Evolutionary conservation across 1,140 invertebrate genomes (phyloP).

Genomic region (Cydia strobilella): DNA sequence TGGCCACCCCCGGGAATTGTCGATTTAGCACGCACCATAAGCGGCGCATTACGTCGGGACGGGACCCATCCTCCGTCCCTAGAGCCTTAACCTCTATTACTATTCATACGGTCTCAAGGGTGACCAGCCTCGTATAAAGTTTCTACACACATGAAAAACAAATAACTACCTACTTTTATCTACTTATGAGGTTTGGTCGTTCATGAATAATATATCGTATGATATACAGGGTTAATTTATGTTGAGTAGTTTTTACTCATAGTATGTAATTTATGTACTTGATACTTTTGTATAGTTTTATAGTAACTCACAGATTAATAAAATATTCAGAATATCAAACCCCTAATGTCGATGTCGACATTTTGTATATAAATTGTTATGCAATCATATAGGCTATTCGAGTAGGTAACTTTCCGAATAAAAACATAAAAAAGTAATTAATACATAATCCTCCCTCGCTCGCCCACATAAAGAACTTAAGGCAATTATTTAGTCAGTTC

Average conservation of each 20-base stretch:
- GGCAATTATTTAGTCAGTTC: conserved; percentile 52
- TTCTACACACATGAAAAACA: conserved; percentile 38
- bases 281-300: background rate
- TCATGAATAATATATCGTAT: background rate
- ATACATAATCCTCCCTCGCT: background rate
- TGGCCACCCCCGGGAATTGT: conserved; percentile 65
- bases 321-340: background rate
- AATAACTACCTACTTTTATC: conserved; percentile 47
- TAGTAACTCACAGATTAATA: background rate
- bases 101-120: conserved; percentile 71
- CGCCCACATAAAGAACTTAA: conserved; percentile 27
- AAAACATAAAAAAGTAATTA: conserved; percentile 12
- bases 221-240: background rate
- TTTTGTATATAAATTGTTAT: conserved; percentile 30
- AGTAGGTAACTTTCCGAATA: background rate
- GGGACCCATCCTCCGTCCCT: conserved; percentile 46
- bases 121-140: conserved; percentile 55
- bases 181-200: conserved; percentile 10
- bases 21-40: conserved; percentile 78
- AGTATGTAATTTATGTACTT: background rate
- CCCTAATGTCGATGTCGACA: background rate
- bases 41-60: conserved; percentile 51
- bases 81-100: conserved; percentile 69
- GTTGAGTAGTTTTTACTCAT: background rate
- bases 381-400: conserved; percentile 15